Percentiles rank a stretch among this genome's conserved stretches.
These are phyloP conservation scores for Lacerta bilineata DNA, from an alignment of 2,797 vertebrate species.

Conservation along the genomic window DNA sequence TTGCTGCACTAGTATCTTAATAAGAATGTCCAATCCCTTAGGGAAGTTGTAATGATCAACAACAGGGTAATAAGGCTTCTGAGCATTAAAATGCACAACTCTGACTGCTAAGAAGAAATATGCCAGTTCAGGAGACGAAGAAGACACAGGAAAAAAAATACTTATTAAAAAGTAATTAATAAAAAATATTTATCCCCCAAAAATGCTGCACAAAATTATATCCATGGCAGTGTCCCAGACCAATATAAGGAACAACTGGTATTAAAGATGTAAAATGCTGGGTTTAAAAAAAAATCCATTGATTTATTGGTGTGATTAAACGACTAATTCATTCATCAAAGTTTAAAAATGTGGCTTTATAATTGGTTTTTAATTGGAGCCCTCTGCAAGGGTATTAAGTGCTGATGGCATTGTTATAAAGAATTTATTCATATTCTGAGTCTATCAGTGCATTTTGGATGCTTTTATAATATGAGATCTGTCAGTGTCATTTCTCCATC, in stretches of 20 bases:
- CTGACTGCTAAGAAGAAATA: not conserved
- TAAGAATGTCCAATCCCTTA: not conserved
- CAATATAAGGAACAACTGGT: not conserved
- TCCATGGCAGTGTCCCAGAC: not conserved
- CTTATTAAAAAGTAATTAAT: not conserved
- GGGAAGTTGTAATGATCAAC: not conserved
- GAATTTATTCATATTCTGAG: constrained; percentile 29
- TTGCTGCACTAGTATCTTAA: not conserved
- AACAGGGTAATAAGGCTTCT: not conserved
- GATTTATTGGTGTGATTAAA: constrained; percentile 49
- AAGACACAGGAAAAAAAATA: not conserved
- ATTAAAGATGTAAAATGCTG: constrained; percentile 26
- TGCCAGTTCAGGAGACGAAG: not conserved
- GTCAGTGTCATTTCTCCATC: not conserved
- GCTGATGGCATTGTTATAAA: constrained; percentile 22
- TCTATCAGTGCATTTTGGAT: not conserved
- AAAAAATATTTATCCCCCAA: not conserved
- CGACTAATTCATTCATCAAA: constrained; percentile 37
- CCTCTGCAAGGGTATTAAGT: constrained; percentile 35
- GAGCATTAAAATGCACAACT: not conserved
- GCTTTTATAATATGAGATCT: constrained; percentile 9
- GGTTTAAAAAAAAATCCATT: constrained; percentile 33
- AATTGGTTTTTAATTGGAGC: constrained; percentile 49
- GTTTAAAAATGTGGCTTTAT: constrained; percentile 34
- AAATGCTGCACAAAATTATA: not conserved